Evolutionary conservation across 2,797 vertebrate genomes (phyloP).

Genomic region (Eleutherodactylus coqui): DNA sequence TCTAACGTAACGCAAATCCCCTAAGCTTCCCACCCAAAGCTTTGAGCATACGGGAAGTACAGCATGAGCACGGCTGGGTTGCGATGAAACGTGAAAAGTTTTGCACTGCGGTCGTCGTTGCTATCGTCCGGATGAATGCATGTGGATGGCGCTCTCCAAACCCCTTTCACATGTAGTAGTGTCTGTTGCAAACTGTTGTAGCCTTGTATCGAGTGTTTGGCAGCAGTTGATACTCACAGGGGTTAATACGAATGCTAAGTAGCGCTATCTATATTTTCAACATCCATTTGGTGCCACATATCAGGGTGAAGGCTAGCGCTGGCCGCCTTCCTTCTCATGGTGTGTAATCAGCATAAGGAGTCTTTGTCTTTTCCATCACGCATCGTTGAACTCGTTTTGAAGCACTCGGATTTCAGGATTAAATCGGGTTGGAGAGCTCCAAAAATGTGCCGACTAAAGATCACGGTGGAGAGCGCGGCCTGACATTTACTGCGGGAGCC

Average conservation of each 20-base stretch:
- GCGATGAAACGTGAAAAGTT: too few species aligned
- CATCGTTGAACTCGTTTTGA: too few species aligned
- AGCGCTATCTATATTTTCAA: not conserved
- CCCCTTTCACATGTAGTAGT: too few species aligned
- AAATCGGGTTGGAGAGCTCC: slow-evolving; percentile 3
- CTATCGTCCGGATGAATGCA: too few species aligned
- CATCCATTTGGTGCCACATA: not conserved
- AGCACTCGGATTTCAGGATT: slow-evolving; percentile 12
- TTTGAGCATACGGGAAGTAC: too few species aligned
- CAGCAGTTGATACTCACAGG: too few species aligned
- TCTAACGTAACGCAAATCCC: too few species aligned
- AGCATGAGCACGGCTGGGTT: too few species aligned
- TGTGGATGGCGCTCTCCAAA: too few species aligned
- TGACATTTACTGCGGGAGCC: not conserved
- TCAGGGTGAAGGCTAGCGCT: not conserved
- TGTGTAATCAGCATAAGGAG: not conserved
- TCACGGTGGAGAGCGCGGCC: not conserved
- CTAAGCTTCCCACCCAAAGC: too few species aligned
- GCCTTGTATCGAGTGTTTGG: not conserved
- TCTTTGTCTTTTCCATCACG: not conserved
- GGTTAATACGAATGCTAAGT: not conserved
- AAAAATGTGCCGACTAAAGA: not conserved
- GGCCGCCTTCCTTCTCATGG: not conserved
- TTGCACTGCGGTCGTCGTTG: too few species aligned
- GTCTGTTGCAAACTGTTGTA: too few species aligned